Conservation (phyloP, 2,888 invertebrate genomes). For the Poecilobothrus nobilitatus region DNA sequence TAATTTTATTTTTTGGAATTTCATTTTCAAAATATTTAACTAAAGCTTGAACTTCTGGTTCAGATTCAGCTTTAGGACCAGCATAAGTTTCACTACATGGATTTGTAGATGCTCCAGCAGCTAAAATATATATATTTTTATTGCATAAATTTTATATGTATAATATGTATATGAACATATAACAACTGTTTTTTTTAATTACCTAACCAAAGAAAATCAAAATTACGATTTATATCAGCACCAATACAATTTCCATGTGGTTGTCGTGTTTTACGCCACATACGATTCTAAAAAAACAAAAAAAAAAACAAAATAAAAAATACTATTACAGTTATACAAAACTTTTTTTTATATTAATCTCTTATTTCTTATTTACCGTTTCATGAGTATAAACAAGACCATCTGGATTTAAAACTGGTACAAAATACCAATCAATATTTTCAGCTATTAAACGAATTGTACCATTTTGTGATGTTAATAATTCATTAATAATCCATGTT, state of each 20-base stretch:
- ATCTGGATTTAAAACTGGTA: slow-evolving; percentile 66
- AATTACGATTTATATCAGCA: slow-evolving; percentile 40
- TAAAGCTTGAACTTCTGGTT: slow-evolving; percentile 47
- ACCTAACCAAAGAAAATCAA: slow-evolving; percentile 36
- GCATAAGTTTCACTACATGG: slow-evolving; percentile 45
- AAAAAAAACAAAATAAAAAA: neutral
- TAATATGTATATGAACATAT: no score
- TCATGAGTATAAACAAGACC: slow-evolving; percentile 61
- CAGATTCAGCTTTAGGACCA: slow-evolving; percentile 50
- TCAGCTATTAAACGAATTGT: slow-evolving; percentile 52
- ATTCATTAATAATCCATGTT: slow-evolving; percentile 60
- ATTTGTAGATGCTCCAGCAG: slow-evolving; percentile 44
- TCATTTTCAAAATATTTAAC: slow-evolving; percentile 44
- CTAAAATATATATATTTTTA: neutral
- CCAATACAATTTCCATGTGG: slow-evolving; percentile 41
- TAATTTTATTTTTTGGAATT: slow-evolving; percentile 36
- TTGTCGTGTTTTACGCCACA: slow-evolving; percentile 60
- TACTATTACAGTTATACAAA: no score
- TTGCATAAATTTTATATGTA: no score
- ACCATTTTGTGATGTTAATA: slow-evolving; percentile 54
- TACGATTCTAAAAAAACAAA: slow-evolving; percentile 45
- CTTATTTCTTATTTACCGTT: slow-evolving; percentile 43
- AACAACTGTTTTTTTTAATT: slow-evolving; percentile 12
- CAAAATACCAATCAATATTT: slow-evolving; percentile 63
- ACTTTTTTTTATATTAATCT: neutral